Conservation (phyloP, 2,888 invertebrate species). For the Asteroscopus sphinx region DNA sequence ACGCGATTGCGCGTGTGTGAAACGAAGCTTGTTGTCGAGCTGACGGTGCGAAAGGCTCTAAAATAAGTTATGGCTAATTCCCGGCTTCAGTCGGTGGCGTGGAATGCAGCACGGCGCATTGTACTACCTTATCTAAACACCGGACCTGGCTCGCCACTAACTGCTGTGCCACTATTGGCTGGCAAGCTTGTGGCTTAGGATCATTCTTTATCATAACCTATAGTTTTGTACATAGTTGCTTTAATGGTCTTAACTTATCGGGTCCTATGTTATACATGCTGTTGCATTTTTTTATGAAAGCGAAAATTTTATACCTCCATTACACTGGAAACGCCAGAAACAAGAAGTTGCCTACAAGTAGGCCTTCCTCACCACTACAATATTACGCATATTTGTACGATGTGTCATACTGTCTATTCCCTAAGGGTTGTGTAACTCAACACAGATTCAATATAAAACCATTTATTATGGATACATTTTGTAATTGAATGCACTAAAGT, state of each 20-base stretch:
- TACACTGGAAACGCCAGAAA: no score
- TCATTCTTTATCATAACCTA: constrained; percentile 44
- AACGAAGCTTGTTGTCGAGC: constrained; percentile 52
- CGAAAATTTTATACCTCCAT: background rate
- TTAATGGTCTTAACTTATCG: constrained; percentile 10
- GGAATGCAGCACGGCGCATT: constrained; percentile 72
- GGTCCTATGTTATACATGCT: no score
- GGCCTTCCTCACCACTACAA: background rate
- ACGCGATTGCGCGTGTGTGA: constrained; percentile 53
- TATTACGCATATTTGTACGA: background rate
- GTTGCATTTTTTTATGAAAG: background rate
- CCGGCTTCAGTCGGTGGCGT: constrained; percentile 65
- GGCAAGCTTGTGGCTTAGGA: constrained; percentile 35
- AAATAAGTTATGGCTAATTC: constrained; percentile 81
- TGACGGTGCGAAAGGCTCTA: constrained; percentile 66
- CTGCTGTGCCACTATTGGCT: constrained; percentile 36
- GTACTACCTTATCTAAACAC: constrained; percentile 82
- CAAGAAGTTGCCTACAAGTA: background rate
- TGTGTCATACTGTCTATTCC: background rate
- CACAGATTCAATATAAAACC: no score
- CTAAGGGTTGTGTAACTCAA: no score
- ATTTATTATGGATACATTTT: no score
- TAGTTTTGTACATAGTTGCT: constrained; percentile 29
- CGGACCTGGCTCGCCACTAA: constrained; percentile 59
- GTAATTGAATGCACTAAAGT: no score